phyloP scores from a whole-genome alignment of 2,888 invertebrate species.

The Cantharis nigra region DNA sequence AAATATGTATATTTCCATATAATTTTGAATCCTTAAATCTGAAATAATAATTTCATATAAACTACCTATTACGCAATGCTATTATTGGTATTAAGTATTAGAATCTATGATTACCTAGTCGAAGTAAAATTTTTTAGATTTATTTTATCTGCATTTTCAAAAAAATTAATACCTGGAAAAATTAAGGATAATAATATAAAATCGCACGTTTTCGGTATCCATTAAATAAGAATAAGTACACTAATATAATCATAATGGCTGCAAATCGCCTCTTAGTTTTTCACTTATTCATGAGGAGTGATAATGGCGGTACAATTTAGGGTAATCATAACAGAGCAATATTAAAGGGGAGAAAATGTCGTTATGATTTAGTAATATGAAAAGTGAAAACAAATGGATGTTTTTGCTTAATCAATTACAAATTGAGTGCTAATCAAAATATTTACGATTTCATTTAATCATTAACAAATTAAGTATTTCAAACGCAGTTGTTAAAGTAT shows the following conservation, averaged over 20 bases:
- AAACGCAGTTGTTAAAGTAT: conserved; percentile 5
- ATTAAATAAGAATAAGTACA: not conserved
- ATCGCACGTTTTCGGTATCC: not conserved
- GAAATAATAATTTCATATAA: no score
- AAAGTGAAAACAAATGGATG: not conserved
- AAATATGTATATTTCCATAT: no score
- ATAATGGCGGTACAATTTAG: conserved; percentile 34
- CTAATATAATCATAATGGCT: conserved; percentile 8
- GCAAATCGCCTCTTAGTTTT: conserved; percentile 28
- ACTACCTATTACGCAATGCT: no score
- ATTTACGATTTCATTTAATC: not conserved
- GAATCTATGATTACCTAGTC: no score
- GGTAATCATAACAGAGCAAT: conserved; percentile 28
- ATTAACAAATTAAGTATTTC: not conserved
- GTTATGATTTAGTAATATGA: conserved; percentile 33
- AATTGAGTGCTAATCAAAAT: not conserved
- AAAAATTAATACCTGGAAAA: not conserved
- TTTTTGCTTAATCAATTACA: not conserved
- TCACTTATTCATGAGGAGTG: conserved; percentile 28
- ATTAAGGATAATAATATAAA: not conserved
- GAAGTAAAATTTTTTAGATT: no score
- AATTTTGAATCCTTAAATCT: no score
- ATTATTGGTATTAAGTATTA: no score
- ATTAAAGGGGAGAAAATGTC: conserved; percentile 30
- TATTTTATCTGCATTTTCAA: no score